Evolutionary conservation across 2,113 vertebrate species (phyloP).

Genomic region (Leptobrachium ailaonicum): DNA sequence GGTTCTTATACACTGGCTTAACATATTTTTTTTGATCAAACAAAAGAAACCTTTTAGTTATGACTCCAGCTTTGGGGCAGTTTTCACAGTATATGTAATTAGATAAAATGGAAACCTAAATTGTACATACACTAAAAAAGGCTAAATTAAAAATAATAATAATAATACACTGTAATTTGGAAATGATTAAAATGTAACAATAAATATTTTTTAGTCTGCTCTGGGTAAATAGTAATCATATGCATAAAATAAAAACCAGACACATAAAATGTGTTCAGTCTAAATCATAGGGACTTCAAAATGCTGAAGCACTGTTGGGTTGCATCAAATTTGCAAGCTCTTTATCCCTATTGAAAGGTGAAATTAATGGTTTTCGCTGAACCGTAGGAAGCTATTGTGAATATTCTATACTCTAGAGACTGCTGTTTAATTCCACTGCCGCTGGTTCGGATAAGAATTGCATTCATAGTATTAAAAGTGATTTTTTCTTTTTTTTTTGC

Average conservation of each 20-base stretch:
- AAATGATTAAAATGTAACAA: constrained; percentile 52
- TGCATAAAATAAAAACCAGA: constrained; percentile 50
- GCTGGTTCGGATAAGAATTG: constrained; percentile 58
- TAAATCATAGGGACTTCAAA: constrained; percentile 56
- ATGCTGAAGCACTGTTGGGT: constrained; percentile 58
- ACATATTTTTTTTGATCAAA: constrained; percentile 31
- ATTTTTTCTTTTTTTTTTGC: constrained; percentile 46
- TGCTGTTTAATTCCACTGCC: constrained; percentile 56
- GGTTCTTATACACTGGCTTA: constrained; percentile 23
- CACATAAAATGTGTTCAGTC: constrained; percentile 55
- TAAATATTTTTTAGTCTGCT: constrained; percentile 59
- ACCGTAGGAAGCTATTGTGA: constrained; percentile 58
- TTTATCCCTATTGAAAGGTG: constrained; percentile 63
- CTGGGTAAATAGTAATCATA: constrained; percentile 59
- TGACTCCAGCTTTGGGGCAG: constrained; percentile 32
- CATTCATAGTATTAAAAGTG: constrained; percentile 60
- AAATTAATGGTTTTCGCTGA: constrained; percentile 60
- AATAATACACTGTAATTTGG: constrained; percentile 47
- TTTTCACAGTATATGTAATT: constrained; percentile 43
- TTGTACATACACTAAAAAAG: constrained; percentile 37
- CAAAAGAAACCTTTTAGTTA: constrained; percentile 39
- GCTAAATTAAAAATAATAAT: constrained; percentile 46
- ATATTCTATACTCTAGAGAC: constrained; percentile 57
- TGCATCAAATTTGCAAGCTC: constrained; percentile 53
- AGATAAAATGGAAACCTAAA: constrained; percentile 37